Percentiles rank a stretch among this genome's conserved stretches.
Conservation (phyloP, 2,797 vertebrate species). For the Falco berigora region DNA sequence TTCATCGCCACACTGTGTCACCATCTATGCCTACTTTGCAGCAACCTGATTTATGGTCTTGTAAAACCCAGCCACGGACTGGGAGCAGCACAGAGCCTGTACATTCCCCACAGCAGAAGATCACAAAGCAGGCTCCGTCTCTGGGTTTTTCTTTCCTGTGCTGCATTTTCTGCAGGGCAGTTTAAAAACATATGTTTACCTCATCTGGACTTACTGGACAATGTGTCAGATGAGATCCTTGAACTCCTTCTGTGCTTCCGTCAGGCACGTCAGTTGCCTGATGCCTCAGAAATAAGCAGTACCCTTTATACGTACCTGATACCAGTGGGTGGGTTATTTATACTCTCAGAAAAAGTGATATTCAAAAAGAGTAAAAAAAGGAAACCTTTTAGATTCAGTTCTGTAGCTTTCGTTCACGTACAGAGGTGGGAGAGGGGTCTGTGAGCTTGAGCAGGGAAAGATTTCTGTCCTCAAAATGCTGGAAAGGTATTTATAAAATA, state of each 20-base stretch:
- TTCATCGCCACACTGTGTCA: fast-evolving
- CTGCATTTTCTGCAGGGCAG: background rate
- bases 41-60: background rate
- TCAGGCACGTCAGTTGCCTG: background rate
- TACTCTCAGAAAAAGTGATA: background rate
- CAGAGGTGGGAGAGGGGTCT: background rate
- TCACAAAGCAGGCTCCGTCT: background rate
- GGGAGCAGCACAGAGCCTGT: background rate
- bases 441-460: background rate
- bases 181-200: background rate
- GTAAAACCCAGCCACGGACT: background rate
- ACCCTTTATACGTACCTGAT: background rate
- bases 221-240: background rate
- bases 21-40: background rate
- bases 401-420: background rate
- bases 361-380: background rate
- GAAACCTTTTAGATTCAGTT: background rate
- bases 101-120: fast-evolving
- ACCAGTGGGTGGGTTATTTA: background rate
- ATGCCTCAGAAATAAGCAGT: background rate
- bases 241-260: background rate
- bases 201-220: background rate
- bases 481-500: background rate
- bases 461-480: background rate
- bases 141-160: background rate